Conservation (phyloP, 2,113 vertebrate genomes). For the Odontophorus gujanensis region DNA sequence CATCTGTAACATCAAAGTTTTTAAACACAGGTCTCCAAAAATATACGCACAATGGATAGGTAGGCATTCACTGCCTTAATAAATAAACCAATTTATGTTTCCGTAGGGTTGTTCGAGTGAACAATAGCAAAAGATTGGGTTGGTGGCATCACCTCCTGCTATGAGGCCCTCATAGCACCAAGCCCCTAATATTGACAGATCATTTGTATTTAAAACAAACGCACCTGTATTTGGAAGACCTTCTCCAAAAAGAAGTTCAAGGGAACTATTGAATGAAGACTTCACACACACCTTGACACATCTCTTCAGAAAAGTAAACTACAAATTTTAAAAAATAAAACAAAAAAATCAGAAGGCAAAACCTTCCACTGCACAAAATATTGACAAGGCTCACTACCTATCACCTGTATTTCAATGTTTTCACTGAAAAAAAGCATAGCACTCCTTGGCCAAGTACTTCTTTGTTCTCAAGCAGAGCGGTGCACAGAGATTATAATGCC, state of each 20-base stretch:
- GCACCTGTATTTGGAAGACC: neutral
- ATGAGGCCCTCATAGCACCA: neutral
- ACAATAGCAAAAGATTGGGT: neutral
- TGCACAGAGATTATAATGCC: neutral
- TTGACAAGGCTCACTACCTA: neutral
- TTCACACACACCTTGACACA: neutral
- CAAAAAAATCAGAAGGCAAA: neutral
- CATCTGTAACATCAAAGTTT: neutral
- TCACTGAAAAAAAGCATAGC: neutral
- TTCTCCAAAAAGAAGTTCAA: neutral
- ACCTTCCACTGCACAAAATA: neutral
- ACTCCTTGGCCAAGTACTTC: neutral
- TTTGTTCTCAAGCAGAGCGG: neutral
- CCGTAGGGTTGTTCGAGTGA: neutral
- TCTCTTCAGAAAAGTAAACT: neutral
- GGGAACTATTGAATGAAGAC: neutral
- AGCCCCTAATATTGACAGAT: neutral
- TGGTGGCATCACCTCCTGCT: neutral
- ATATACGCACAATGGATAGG: neutral
- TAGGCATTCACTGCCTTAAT: neutral
- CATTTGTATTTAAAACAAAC: constrained; percentile 38
- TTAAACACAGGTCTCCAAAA: neutral
- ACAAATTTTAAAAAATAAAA: neutral
- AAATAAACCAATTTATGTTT: neutral
- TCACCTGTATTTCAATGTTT: neutral